Base-by-base conservation (phyloP, 2,113 vertebrate genomes). In the Pachycephala philippinensis region DNA sequence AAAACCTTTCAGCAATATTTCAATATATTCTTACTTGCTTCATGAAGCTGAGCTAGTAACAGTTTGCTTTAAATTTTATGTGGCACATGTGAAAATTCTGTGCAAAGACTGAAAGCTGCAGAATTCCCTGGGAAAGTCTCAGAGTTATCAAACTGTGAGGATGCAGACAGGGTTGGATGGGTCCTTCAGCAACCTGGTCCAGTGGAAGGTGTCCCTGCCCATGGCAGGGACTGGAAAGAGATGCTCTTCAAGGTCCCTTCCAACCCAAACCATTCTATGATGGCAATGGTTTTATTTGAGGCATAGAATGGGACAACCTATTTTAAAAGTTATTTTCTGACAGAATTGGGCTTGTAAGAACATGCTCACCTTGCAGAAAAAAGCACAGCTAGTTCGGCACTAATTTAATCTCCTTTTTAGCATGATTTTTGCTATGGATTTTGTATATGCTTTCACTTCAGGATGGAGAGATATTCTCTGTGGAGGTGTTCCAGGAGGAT, bases 341-440 rank as follows among this genome's bases (percentile, higher is more conserved):
- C 1, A 50, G 28, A 37, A 56, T 1, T 23, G 5, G 10, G 3
- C 15, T 72, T 53, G 23, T 28, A 50, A 54, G 40, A 72, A 33
- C 21, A 4, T 3, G 3, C 6, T 26, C 26, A 24, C 10, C 16
- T 84, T 30, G 3, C 5, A 35, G 30, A 15, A 84, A 42, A 57
- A 16, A 3, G 3, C 22, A 22, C 11, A 42, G 21, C 18, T 23
- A 18, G 12, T 61, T 28, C 1, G 3, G 4, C 3, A 22, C 7
- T 81, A 27, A 45, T 30, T 63, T 59, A 47, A 4, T 16, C 5
- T 84, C 15, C 2, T 44, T 66, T 89, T 78, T 66, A 22, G 7
- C 14, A 7, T 8, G 16, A 9, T 11, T n/a, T n/a, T 9, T 21
- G 27, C 7, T 4, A 7, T 30, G 10, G 13, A 27, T 80, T 85